These are phyloP conservation scores for Caenorhabditis inopinata DNA, from an alignment of 1,140 invertebrate genomes.

Conservation along the genomic window DNA sequence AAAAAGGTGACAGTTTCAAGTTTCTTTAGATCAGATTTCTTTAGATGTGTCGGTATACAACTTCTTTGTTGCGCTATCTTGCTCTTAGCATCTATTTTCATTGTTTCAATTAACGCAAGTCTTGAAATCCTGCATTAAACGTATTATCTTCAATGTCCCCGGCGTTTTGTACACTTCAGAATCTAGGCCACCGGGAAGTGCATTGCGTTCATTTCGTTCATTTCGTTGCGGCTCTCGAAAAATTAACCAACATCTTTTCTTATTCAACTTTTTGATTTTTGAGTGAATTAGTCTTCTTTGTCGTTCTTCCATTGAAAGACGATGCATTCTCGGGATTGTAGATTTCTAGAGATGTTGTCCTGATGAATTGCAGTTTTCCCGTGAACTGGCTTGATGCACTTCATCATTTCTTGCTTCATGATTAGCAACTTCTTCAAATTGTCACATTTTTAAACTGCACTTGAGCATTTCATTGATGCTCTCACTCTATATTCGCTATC, in stretches of 20 bases:
- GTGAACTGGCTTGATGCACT: conserved; percentile 14
- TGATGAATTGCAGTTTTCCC: neutral
- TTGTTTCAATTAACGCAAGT: too few relatives aligned
- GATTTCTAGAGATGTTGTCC: neutral
- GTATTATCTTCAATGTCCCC: too few relatives aligned
- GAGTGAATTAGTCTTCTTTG: neutral
- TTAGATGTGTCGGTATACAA: too few relatives aligned
- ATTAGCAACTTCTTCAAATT: neutral
- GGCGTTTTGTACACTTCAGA: too few relatives aligned
- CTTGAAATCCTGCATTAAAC: too few relatives aligned
- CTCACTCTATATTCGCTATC: neutral
- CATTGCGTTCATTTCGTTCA: too few relatives aligned
- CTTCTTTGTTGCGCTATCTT: too few relatives aligned
- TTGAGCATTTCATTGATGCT: neutral
- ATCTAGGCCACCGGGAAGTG: too few relatives aligned
- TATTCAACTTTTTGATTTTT: neutral
- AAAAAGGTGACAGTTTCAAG: too few relatives aligned
- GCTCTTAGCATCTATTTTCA: too few relatives aligned
- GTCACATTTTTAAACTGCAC: neutral
- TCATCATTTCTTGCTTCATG: neutral
- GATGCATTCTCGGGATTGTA: neutral
- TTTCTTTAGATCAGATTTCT: too few relatives aligned
- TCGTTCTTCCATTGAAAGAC: neutral
- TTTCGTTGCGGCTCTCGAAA: too few relatives aligned
- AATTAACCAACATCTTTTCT: neutral